Base-by-base conservation (phyloP, 2,113 vertebrate species). In the Pelodiscus sinensis region DNA sequence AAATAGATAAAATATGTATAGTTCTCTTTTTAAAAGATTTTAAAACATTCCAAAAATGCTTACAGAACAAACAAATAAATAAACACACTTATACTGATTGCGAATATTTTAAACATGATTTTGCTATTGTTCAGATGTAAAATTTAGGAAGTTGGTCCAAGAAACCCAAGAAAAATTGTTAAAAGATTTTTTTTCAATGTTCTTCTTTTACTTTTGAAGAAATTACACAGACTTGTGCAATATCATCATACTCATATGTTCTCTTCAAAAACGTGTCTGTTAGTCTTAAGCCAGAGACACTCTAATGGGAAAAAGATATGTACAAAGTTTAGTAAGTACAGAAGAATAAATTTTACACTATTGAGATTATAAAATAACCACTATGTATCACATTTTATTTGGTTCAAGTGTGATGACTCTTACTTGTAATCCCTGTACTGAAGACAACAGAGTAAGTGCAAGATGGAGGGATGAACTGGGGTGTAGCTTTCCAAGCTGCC, bases 241-340 rank as follows among this genome's bases (percentile, higher is more conserved):
- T 99, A 97, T 99, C 99, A 73, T 99, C 99, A 2, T 99, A 99
- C 78, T 99, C 99, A 0, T 99, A 99, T 1, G 99, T 99, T 97
- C 99, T 99, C 98, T 99, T 99, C 98, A 99, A 97, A 97, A 99
- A 99, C 0, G 99, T 99, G 89, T 99, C 99, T 6, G 99, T 99
- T 62, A 99, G 98, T 97, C 99, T 98, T 94, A 99, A 96, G 81
- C 99, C 99, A 9, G 99, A 99, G 90, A 99, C 98, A 25, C 99
- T 99, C 99, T 99, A 95, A 91, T 92, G 91, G 25, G 51, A 94
- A 96, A 95, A 92, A 96, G 16, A 95, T 87, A 75, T 54, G 3
- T 4, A 87, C 3, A n/a, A 95, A 55, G 90, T 94, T 60, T 94
- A 85, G 87, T 14, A 94, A 89, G 65, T 16, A 73, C 78, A 60